Conservation (phyloP, 2,113 vertebrate genomes). For the Myiagra hebetior region DNA sequence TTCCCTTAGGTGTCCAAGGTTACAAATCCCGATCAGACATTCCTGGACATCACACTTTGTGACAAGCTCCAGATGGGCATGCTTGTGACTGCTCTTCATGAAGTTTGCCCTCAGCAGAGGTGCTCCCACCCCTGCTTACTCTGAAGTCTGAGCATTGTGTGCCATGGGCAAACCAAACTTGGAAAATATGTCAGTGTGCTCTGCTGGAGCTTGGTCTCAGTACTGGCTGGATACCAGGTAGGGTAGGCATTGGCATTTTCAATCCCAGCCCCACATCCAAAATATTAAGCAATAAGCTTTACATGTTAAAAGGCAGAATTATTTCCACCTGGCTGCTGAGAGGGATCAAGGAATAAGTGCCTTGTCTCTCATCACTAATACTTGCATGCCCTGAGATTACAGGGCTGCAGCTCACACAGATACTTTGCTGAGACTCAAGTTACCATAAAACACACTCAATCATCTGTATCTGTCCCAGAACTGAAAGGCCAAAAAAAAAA, state of each 20-base stretch:
- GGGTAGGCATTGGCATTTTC: neutral
- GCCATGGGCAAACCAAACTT: neutral
- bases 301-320: neutral
- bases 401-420: neutral
- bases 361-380: constrained; percentile 11
- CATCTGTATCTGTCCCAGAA: neutral
- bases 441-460: neutral
- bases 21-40: neutral
- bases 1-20: neutral
- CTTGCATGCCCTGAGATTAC: neutral
- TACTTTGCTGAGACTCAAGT: neutral
- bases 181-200: neutral
- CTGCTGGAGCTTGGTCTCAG: neutral
- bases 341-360: neutral
- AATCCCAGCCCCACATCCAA: neutral
- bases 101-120: neutral
- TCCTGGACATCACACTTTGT: neutral
- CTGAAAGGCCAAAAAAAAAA: neutral
- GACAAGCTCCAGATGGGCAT: neutral
- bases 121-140: neutral
- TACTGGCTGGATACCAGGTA: neutral
- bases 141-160: neutral
- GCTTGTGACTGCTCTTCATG: neutral
- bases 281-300: neutral
- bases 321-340: constrained; percentile 24